A percentile compares a stretch with the other conserved stretches of the same genome.
These are phyloP conservation scores for Nymphicus hollandicus DNA, from an alignment of 2,113 vertebrate genomes.

Conservation along the genomic window DNA sequence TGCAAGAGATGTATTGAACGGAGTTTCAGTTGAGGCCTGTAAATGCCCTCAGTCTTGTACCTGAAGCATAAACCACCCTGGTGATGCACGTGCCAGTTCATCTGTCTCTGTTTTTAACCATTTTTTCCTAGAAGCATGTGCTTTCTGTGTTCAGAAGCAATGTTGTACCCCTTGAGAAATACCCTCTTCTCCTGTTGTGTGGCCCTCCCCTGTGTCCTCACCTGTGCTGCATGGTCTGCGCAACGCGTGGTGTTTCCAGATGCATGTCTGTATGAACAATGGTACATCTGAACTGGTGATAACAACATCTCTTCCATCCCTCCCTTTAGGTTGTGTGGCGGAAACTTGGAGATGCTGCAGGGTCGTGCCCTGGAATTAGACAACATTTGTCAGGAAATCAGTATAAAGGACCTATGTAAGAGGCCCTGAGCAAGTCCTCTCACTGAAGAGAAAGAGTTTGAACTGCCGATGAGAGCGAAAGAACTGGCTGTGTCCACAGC, in stretches of 20 bases:
- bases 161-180: background rate
- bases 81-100: background rate
- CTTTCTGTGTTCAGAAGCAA: constrained; percentile 37
- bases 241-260: background rate
- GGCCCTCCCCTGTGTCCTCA: background rate
- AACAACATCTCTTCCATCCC: constrained; percentile 23
- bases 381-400: constrained; percentile 81
- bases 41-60: background rate
- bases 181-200: background rate
- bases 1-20: background rate
- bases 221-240: constrained; percentile 25
- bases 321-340: constrained; percentile 80
- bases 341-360: constrained; percentile 87
- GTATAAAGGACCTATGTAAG: constrained; percentile 81
- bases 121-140: constrained; percentile 29
- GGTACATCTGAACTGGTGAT: background rate
- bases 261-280: background rate
- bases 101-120: background rate
- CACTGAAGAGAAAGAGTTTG: background rate
- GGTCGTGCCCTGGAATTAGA: constrained; percentile 85
- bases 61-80: background rate
- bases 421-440: background rate
- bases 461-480: constrained; percentile 12
- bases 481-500: background rate
- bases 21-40: background rate